Evolutionary conservation across 2,113 vertebrate genomes (phyloP), one percentile per base, ranked within the genome.

Genomic region (Tylochromis polylepis): DNA sequence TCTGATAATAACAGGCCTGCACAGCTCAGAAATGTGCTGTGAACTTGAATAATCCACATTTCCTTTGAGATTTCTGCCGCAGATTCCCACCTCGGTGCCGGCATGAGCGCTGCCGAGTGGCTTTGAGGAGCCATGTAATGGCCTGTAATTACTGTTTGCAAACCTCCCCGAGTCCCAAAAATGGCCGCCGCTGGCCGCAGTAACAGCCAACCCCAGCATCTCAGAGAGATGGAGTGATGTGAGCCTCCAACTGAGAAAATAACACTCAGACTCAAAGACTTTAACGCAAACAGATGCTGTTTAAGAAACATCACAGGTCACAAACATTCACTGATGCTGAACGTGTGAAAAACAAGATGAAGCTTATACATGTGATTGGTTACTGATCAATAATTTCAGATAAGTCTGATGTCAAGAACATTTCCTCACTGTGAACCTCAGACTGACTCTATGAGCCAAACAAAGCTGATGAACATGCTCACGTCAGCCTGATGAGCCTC

Each of bases 1-100:
- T 38, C 49, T 51, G 57, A 87, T 85, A 89, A 89, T 83, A 81
- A 86, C 85, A 92, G 81, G 38, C 85, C 57, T 84, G 15, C 38
- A 57, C 1, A 1, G 3, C 62, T 84, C 46, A 75, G 79, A 85
- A 83, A 87, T 34, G 36, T 58, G 31, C 82, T 53, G 49, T 43
- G 7, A 34, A 87, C 88, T 75, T 67, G 49, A 82, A 88, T 83
- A 20, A 79, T 79, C 80, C 65, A 85, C 82, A 55, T 79, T 38
- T 83, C 34, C 79, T 72, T 38, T 34, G 65, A 88, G 79, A 85
- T 87, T 58, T 79, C 72, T 87, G 92, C 75, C 46, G 5, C 83
- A 80, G 43, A 83, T 59, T 51, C 22, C 59, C 15, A 49, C 58
- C 11, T n/a, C 36, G 22, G 18, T 29, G 81, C 49, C 12, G 1